Evolutionary conservation across 2,797 vertebrate species (phyloP).

Genomic region (Hemibagrus guttatus): DNA sequence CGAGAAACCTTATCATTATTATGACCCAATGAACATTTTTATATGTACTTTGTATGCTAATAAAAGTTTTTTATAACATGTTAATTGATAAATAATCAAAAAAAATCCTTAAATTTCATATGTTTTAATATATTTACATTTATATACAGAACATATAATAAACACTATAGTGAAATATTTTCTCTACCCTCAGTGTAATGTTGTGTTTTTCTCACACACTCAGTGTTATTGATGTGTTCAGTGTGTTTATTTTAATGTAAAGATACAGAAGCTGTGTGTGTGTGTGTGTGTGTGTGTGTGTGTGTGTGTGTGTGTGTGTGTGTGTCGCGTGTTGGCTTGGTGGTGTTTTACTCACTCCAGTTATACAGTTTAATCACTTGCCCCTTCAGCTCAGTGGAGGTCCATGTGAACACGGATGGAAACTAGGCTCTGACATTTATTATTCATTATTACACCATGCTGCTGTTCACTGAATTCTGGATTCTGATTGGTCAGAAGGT

Average conservation of each 20-base stretch:
- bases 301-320: not conserved
- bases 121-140: not conserved
- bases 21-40: not conserved
- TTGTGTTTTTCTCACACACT: not conserved
- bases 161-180: slow-evolving; percentile 21
- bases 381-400: not conserved
- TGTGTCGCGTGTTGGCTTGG: not conserved
- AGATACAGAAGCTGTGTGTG: not conserved
- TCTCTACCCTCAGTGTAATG: not conserved
- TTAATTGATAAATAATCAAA: not conserved
- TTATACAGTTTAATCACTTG: too few species aligned
- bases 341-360: not conserved
- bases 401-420: not conserved
- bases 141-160: slow-evolving; percentile 15
- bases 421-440: not conserved
- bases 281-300: not conserved
- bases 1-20: not conserved
- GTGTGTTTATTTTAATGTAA: not conserved
- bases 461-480: not conserved
- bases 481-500: not conserved
- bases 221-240: not conserved
- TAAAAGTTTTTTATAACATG: not conserved
- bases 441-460: not conserved
- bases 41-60: not conserved
- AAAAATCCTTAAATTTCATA: not conserved